These are phyloP conservation scores for Tetramorium parvispinum DNA, from an alignment of 1,140 invertebrate genomes.

Conservation along the genomic window DNA sequence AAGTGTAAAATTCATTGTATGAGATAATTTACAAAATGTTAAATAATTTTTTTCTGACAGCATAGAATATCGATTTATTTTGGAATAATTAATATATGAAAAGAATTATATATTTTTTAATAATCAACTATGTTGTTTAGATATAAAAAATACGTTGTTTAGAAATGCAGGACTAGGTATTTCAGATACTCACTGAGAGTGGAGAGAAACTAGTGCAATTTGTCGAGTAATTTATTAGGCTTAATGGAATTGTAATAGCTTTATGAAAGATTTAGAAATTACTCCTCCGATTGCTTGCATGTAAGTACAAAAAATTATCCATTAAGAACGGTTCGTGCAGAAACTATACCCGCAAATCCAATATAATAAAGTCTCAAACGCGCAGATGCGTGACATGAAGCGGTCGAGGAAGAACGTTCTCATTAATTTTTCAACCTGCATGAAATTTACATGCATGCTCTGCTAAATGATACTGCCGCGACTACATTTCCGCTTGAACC, in stretches of 20 bases:
- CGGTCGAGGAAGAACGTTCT: conserved; percentile 18
- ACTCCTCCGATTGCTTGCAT: neutral
- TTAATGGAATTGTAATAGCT: neutral
- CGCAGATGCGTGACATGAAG: neutral
- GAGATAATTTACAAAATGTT: neutral
- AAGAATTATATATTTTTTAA: neutral
- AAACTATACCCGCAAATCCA: conserved; percentile 28
- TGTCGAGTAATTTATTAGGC: conserved; percentile 25
- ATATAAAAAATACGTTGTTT: neutral
- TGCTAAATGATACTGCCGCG: conserved; percentile 3
- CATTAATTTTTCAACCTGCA: conserved; percentile 40
- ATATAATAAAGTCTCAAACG: conserved; percentile 42
- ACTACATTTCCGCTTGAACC: neutral
- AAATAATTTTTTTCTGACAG: neutral
- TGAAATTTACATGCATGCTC: conserved; percentile 28
- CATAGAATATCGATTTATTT: neutral
- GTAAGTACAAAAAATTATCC: conserved; percentile 19
- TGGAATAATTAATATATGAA: neutral
- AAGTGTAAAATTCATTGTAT: neutral
- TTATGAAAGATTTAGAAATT: conserved; percentile 11
- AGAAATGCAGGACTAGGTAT: neutral
- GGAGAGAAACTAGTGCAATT: neutral
- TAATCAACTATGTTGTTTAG: neutral
- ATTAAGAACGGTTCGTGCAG: neutral
- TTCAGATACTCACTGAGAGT: neutral